Evolutionary conservation across 2,113 vertebrate genomes (phyloP), one percentile per base, ranked within the genome.

Genomic region (Neogale vison): DNA sequence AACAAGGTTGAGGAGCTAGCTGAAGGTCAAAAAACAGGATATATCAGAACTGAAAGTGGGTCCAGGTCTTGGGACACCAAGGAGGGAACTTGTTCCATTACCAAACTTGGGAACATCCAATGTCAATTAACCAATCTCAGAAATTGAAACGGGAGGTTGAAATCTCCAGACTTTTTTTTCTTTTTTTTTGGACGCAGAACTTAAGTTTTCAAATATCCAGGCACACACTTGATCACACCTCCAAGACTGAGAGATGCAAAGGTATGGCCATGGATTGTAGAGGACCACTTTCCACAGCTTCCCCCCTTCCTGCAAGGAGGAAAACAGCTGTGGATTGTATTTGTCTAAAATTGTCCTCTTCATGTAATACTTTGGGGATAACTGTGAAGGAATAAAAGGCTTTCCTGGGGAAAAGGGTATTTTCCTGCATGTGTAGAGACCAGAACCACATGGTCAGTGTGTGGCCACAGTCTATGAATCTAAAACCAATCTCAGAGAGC

Each of bases 401-500:
- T 97, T 97, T 98, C 98, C 98, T 98, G 93, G 89, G 97, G 98
- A 98, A 98, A 98, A 98, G 96, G 97, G 97, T 94, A 93, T 97
- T 98, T 98, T 97, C 96, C 93, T 98, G 97, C 96, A 79, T 97
- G 95, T 92, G 97, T 97, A 97, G 98, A 97, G 89, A 97, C 95
- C 98, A 96, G 98, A 98, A 96, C 94, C 97, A 96, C 95, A 92
- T 98, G 98, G 98, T 98, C 98, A 98, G 97, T 97, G 98, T 98
- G 98, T 98, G 98, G 98, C 98, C 98, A 97, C 13, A 97, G 97
- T 96, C 98, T 98, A 98, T 98, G 98, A 98, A 99, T 99, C 98
- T 99, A 99, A 99, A 99, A 98, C 98, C 98, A 99, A 99, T 99
- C 98, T 99, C 97, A 98, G 92, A 98, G 80, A 98, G 98, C 98